Conservation (phyloP, 2,888 invertebrate species). For the Xylocampa areola region DNA sequence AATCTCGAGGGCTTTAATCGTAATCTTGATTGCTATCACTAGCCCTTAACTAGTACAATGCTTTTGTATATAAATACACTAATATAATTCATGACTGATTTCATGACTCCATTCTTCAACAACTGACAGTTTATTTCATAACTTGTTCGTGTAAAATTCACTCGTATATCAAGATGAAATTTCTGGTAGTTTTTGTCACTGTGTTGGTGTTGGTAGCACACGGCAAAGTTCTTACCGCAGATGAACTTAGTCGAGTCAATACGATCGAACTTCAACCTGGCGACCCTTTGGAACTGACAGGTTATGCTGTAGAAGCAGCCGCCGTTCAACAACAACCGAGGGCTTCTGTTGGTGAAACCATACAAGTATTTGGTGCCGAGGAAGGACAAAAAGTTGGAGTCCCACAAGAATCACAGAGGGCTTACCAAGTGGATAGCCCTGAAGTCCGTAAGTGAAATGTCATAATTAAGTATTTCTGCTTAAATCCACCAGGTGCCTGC, state of each 20-base stretch:
- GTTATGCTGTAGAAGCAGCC: neutral
- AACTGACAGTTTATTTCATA: constrained; percentile 2
- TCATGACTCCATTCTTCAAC: constrained; percentile 2
- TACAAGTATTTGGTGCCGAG: constrained; percentile 1
- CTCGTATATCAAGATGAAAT: constrained; percentile 31
- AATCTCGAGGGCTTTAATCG: constrained; percentile 1
- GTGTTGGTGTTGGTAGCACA: constrained; percentile 23
- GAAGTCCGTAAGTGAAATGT: constrained; percentile 13
- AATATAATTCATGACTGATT: neutral
- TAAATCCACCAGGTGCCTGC: neutral
- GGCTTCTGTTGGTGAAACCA: no score
- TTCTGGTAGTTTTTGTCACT: constrained; percentile 22
- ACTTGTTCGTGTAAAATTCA: constrained; percentile 5
- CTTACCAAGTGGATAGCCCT: neutral
- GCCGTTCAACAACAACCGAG: no score
- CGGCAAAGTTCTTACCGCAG: constrained; percentile 19
- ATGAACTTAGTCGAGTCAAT: no score
- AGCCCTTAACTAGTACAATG: constrained; percentile 9
- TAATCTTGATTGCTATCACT: constrained; percentile 19
- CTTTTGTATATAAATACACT: constrained; percentile 30
- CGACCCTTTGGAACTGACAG: neutral
- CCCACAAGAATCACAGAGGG: constrained; percentile 2
- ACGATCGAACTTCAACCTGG: neutral
- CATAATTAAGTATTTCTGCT: neutral
- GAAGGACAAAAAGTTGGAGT: neutral